Base-by-base conservation (phyloP, 2,797 vertebrate genomes). In the Scomberomorus guttatus region DNA sequence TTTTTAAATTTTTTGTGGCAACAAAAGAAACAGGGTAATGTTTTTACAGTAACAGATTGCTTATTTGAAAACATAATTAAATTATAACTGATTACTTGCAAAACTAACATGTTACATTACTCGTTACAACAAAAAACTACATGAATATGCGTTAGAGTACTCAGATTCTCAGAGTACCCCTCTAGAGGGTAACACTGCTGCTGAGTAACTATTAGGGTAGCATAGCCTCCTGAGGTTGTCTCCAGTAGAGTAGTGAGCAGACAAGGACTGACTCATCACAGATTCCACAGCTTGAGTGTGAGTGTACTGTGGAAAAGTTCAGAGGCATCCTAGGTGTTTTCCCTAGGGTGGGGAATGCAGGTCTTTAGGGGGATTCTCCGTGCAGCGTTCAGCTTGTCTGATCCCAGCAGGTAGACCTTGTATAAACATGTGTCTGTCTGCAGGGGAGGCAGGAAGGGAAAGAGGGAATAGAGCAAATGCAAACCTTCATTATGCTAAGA, bases 401-500 rank as follows among this genome's bases (percentile, higher is more conserved):
- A 89, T 89, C 91, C 82, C 91, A 92, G 91, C 89, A 82, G 87
- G 92, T 67, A 57, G 52, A 44, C 65, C 72, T 72, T 89, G 88
- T 90, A 88, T 80, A 77, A 90, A 92, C 90, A 89, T 72, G 81
- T 85, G 84, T 89, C 68, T 82, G 65, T 88, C 92, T 79, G 88
- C 85, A 34, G 87, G 90, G 71, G 72, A 79, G 72, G 50, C 25
- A 61, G 29, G 34, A 48, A 15, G 73, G 68, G 51, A 73, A 73
- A 52, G 69, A 34, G 42, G 29, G 58, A 69, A 68, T 82, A 65
- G 66, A 90, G 67, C 72, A 74, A 42, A 77, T 64, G 70, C 64
- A 88, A 80, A 69, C 55, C 68, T 78, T 85, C 64, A 79, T 84
- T 83, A 88, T 74, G 75, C 72, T 74, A 73, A 66, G 82, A 87